phyloP scores from a whole-genome alignment of 1,140 invertebrate species.

The Helicoverpa zea region DNA sequence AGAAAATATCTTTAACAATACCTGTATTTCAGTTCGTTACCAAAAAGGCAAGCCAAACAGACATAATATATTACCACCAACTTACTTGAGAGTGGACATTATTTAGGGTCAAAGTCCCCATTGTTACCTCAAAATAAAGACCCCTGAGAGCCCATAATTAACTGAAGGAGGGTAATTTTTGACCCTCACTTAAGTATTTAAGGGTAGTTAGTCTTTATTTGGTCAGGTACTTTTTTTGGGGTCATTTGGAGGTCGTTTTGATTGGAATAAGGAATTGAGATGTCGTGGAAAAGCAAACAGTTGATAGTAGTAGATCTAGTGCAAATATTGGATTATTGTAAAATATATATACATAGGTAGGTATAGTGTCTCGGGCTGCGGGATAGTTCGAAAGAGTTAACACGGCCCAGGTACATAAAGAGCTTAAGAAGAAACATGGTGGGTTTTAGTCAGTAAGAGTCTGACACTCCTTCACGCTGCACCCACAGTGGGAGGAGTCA shows the following conservation, averaged over 20 bases:
- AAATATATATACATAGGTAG: too few relatives aligned
- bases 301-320: too few relatives aligned
- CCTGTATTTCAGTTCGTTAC: background rate
- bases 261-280: background rate
- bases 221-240: background rate
- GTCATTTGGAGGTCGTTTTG: background rate
- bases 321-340: too few relatives aligned
- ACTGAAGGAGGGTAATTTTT: slow-evolving; percentile 37
- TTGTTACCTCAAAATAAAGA: background rate
- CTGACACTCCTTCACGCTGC: too few relatives aligned
- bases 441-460: too few relatives aligned
- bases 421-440: too few relatives aligned
- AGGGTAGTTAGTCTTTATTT: background rate
- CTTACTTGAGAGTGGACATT: slow-evolving; percentile 6
- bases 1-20: too few relatives aligned
- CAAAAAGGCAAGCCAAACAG: background rate
- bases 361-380: too few relatives aligned
- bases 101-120: slow-evolving; percentile 7
- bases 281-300: too few relatives aligned
- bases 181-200: slow-evolving; percentile 24
- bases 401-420: too few relatives aligned
- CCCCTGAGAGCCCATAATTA: slow-evolving; percentile 30
- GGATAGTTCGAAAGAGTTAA: too few relatives aligned
- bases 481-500: too few relatives aligned
- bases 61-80: background rate